Percentiles rank a stretch among this genome's conserved stretches.
These are phyloP conservation scores for Lycaon pictus DNA, from an alignment of 2,113 vertebrate species.

Conservation along the genomic window DNA sequence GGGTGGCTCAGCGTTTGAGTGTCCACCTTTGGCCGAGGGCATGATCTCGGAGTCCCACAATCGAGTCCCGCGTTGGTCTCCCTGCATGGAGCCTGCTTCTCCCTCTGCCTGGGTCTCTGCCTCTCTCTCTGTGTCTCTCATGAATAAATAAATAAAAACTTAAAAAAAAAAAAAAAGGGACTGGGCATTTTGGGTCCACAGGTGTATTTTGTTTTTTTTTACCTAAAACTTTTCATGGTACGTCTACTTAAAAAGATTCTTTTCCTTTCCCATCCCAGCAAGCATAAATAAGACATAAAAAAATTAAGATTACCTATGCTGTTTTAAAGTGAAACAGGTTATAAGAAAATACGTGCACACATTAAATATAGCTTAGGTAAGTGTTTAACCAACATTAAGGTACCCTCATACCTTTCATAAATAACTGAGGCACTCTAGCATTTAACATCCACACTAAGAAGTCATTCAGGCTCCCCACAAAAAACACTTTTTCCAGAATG, in stretches of 20 bases:
- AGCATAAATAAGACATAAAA: not conserved
- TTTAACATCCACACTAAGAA: conserved; percentile 29
- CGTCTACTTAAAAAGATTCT: not conserved
- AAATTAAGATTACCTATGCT: not conserved
- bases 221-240: not conserved
- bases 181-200: not conserved
- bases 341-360: not conserved
- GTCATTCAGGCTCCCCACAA: not conserved
- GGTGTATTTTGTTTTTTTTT: not conserved
- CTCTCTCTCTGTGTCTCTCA: too few relatives aligned
- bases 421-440: not conserved
- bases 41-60: too few relatives aligned
- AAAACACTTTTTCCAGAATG: not conserved
- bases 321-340: conserved; percentile 39
- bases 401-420: not conserved
- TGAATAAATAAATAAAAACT: too few relatives aligned
- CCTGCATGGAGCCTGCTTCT: too few relatives aligned
- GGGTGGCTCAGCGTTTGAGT: too few relatives aligned
- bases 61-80: too few relatives aligned
- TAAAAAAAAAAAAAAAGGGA: not conserved
- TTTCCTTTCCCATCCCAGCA: not conserved
- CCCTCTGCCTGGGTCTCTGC: too few relatives aligned
- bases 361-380: conserved; percentile 15
- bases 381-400: conserved; percentile 57
- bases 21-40: too few relatives aligned